These are phyloP conservation scores for Cyanistes caeruleus DNA, from an alignment of 2,113 vertebrate genomes.

Conservation along the genomic window DNA sequence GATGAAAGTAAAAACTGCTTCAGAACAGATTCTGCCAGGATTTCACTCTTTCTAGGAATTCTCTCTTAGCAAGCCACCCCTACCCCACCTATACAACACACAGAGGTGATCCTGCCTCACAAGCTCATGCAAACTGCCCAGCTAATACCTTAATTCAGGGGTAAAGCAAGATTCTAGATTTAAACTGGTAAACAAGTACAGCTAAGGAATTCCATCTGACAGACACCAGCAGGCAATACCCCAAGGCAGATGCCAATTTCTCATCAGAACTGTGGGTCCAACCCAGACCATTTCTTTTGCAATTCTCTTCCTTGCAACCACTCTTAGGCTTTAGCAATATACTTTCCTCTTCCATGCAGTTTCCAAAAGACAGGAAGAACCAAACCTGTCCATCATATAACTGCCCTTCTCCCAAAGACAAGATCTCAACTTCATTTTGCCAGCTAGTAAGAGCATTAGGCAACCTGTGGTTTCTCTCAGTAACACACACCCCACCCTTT, in stretches of 20 bases:
- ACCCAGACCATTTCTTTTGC: background rate
- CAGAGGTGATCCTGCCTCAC: background rate
- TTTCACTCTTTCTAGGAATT: background rate
- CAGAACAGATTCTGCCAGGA: background rate
- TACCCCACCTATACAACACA: background rate
- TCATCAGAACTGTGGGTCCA: background rate
- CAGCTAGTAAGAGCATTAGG: background rate
- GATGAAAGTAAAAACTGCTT: background rate
- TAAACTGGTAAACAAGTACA: background rate
- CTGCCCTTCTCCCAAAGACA: background rate
- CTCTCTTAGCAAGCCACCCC: background rate
- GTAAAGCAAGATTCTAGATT: background rate
- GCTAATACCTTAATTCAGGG: background rate
- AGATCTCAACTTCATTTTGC: background rate
- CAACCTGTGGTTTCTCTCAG: background rate
- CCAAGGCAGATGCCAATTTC: background rate
- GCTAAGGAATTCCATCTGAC: background rate
- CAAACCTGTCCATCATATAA: background rate
- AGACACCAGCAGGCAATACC: background rate
- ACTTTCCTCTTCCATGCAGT: background rate
- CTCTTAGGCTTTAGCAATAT: background rate
- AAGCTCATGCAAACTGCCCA: background rate
- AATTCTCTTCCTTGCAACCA: background rate
- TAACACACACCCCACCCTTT: rapidly evolving
- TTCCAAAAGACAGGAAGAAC: background rate